Evolutionary conservation across 2,797 vertebrate species (phyloP), one percentile per base, ranked within the genome.

Genomic region (Lepilemur ruficaudatus): DNA sequence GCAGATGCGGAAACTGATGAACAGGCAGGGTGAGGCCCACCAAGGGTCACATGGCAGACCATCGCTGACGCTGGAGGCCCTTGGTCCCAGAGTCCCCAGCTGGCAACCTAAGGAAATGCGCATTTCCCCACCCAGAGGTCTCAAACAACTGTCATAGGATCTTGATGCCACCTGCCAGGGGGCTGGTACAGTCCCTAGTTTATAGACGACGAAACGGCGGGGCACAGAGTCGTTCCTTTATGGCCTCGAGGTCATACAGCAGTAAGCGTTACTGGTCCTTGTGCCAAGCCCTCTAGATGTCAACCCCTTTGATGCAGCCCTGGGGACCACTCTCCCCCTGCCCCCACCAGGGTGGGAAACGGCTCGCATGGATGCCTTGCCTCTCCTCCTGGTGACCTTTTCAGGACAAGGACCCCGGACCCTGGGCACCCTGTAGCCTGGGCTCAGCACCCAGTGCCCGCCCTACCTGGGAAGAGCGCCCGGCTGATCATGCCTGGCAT

Each of bases 401-500:
- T 5, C 55, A 59, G 48, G 22, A 17, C 81, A 14, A 63, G n/a
- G 50, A 30, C 50, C 17, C 73, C 8, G 69, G 57, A 48, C 18
- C 23, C 41, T 35, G 30, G 69, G 67, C 14, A 4, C 30, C 57
- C 23, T 35, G 75, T n/a, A 15, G 28, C 61, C 72, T 14, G 1
- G 0, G 32, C 61, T 14, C 63, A 6, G 25, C 32, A 25, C 38
- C 3, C 14, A 2, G 50, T 8, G 18, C 28, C 3, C 7, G 6
- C 23, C 97, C 97, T 98, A 99, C 99, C 99, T 99, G 99, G 99
- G 97, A 99, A 99, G 69, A 99, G 99, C 1, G 98, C 99, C 38
- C 99, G 99, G 98, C 99, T 99, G 98, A 99, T 99, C 99, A 99
- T 99, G 96, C 99, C 99, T 0, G 99, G 99, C 97, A 99, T 99